These are phyloP conservation scores for Pharmacophagus antenor DNA, from an alignment of 2,888 invertebrate genomes.

Conservation along the genomic window DNA sequence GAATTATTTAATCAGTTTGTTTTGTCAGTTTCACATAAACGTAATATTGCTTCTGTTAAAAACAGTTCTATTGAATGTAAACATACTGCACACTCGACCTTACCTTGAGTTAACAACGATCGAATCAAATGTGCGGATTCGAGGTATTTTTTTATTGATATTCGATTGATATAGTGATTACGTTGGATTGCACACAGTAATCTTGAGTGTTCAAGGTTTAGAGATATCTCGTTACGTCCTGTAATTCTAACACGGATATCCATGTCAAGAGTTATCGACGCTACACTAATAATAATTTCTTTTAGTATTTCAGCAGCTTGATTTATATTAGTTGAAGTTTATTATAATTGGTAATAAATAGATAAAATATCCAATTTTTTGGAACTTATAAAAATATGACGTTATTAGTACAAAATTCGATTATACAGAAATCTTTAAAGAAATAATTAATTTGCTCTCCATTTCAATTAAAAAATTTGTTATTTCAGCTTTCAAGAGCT, in stretches of 20 bases:
- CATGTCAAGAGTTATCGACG: slow-evolving; percentile 21
- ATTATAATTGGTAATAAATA: too few relatives aligned
- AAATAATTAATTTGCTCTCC: too few relatives aligned
- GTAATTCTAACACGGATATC: slow-evolving; percentile 28
- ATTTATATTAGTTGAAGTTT: too few relatives aligned
- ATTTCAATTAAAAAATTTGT: too few relatives aligned
- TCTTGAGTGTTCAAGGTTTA: slow-evolving; percentile 28
- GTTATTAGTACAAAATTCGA: too few relatives aligned
- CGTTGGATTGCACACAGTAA: slow-evolving; percentile 22
- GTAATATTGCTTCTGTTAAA: slow-evolving; percentile 15
- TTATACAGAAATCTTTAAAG: too few relatives aligned
- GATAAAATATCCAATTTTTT: too few relatives aligned
- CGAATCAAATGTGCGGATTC: slow-evolving; percentile 20
- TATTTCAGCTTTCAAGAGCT: too few relatives aligned
- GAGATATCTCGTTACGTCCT: slow-evolving; percentile 27
- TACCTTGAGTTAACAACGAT: slow-evolving; percentile 17
- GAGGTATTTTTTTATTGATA: slow-evolving; percentile 26
- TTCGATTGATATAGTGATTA: slow-evolving; percentile 25
- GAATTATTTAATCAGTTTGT: background rate
- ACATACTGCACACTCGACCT: slow-evolving; percentile 24
- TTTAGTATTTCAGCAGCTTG: slow-evolving; percentile 17
- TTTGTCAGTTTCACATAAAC: background rate
- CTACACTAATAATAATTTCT: slow-evolving; percentile 16
- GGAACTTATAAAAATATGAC: too few relatives aligned
- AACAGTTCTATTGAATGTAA: slow-evolving; percentile 11